Percentiles rank a stretch among this genome's conserved stretches.
Conservation (phyloP, 2,113 vertebrate species). For the Copsychus sechellarum region DNA sequence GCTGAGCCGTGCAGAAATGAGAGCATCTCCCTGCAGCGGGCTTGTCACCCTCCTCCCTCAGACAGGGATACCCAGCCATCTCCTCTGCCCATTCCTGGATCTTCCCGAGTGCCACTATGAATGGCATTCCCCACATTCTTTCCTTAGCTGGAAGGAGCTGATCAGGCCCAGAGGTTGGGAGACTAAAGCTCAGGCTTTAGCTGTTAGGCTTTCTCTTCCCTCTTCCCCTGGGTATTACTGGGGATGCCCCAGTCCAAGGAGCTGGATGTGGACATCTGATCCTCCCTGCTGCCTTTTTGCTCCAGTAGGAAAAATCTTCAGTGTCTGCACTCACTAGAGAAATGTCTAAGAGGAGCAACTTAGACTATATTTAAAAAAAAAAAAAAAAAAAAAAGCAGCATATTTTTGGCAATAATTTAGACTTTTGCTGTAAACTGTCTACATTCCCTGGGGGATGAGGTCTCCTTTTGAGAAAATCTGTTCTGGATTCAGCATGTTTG, state of each 20-base stretch:
- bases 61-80: neutral
- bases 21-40: neutral
- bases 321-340: neutral
- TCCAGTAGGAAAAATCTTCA: neutral
- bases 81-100: neutral
- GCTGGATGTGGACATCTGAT: neutral
- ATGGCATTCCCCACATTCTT: constrained; percentile 35
- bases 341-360: neutral
- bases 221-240: neutral
- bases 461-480: constrained; percentile 51
- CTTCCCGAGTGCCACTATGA: neutral
- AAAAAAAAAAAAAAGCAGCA: neutral
- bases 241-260: fast-evolving
- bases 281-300: neutral
- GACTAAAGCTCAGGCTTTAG: neutral
- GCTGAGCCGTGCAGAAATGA: neutral
- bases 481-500: constrained; percentile 14
- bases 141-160: constrained; percentile 9
- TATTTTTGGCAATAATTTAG: constrained; percentile 40
- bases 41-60: fast-evolving
- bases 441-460: constrained; percentile 20
- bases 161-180: neutral
- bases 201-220: neutral
- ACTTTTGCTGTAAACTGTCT: constrained; percentile 38
- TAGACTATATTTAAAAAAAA: constrained; percentile 6